Base-by-base conservation (phyloP, 2,888 invertebrate species). In the Lasius fuliginosus region DNA sequence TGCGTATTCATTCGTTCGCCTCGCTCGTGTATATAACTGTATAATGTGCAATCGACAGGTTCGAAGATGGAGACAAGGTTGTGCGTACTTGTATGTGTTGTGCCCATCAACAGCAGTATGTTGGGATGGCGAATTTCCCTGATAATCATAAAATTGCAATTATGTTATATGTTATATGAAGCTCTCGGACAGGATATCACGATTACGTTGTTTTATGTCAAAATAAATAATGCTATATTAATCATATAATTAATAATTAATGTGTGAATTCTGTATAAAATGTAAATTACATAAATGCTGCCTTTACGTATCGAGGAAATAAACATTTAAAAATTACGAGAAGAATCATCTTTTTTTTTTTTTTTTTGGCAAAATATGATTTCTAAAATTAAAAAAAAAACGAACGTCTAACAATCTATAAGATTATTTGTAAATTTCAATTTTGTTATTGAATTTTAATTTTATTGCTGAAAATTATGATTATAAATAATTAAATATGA, bases 111-210 rank as follows among this genome's bases (percentile, higher is more conserved):
- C 33, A 94, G 83, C 58, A 94, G 12, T 33, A 94, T 86, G 30
- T 93, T 93, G 6, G 93, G 92, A 85, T 94, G 94, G 12, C 92
- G 93, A 69, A 94, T 92, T 88, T 93, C 89, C 12, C 94, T 94
- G 83, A 76, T 8, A 65, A 60, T 73, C 9, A 9, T 15, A 73
- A 79, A 18, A 15, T 73, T 46, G 18, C 2, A 1, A 46, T 71
- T 18, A 71, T 40, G 12, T 68, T 40, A 76, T 36, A 49, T 53
- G 27, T 6, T 36, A 5, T 33, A 33, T 36, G 53, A 40, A 18
- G 8, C 23, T 23, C 0, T 23, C 23, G 23, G 0, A 23, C 23
- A 23, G 0, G 23, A 64, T 46, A 15, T 36, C 2, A 0, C n/a
- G 0, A 74, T n/a, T 49, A 60, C 4, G 3, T 27, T 0, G 36